Base-by-base conservation (phyloP, 2,113 vertebrate species). In the Platycercus adscitus region DNA sequence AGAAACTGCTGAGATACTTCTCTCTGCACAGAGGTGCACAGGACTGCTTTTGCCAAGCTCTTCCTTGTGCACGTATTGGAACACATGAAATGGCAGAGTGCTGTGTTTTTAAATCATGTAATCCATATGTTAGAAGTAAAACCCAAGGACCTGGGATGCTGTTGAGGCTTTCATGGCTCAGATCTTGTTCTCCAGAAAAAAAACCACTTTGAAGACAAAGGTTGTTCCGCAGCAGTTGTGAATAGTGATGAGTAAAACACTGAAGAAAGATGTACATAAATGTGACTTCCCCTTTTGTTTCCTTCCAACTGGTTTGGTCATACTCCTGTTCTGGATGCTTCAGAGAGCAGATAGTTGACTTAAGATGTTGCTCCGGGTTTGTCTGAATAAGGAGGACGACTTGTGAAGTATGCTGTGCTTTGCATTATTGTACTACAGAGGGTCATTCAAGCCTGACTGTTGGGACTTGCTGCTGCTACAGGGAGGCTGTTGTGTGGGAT, bases 311-410 rank as follows among this genome's bases (percentile, higher is more conserved):
- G 0, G 0, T 21, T 71, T 43, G 72, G 15, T 72, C 71, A 17
- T 47, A 78, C 69, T 88, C 43, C 26, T 25, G 35, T 61, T 86
- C 76, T 49, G 82, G 83, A 37, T 46, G 15, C 46, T 88, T 86
- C 77, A 53, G 87, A 68, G 77, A 69, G 79, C 90, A 73, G 56
- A 1, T 64, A 52, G 6, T 58, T 58, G 33, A 44, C 65, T 23
- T 20, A 7, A 68, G 72, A 8, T 79, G 68, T 88, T 31, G 11
- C 82, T 77, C 90, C 29, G 0, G 31, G 55, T 70, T 50, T 85
- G 64, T 37, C 56, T 77, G 76, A 65, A 64, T 61, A 39, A 82
- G 82, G 88, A 91, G 76, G 72, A 95, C 19, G 72, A 44, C 44
- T 41, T 13, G 56, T 14, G 19, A 33, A 39, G 29, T n/a, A 25